phyloP scores from a whole-genome alignment of 1,140 invertebrate species.

The Planococcus citri region DNA sequence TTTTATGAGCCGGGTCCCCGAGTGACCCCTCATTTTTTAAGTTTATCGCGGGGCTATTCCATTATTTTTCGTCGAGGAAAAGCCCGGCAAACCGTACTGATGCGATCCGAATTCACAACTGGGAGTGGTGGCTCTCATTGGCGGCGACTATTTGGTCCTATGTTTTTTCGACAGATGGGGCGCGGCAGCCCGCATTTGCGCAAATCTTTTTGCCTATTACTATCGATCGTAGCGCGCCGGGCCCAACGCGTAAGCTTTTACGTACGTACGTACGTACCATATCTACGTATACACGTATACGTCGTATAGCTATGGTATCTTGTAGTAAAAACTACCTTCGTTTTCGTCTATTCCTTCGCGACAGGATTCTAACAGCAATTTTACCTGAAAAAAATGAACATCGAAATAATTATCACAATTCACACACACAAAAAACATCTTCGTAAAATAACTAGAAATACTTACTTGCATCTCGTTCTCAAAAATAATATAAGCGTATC shows the following conservation, averaged over 20 bases:
- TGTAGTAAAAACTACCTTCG: slow-evolving; percentile 73
- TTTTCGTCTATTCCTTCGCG: slow-evolving; percentile 55
- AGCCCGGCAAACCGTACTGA: slow-evolving; percentile 7
- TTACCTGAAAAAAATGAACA: slow-evolving; percentile 43
- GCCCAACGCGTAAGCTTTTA: not conserved
- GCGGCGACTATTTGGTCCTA: slow-evolving; percentile 16
- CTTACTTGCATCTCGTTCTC: slow-evolving; percentile 72
- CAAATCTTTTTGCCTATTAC: slow-evolving; percentile 16
- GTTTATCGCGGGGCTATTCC: slow-evolving; percentile 16
- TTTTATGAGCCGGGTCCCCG: slow-evolving; percentile 7
- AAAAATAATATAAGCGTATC: slow-evolving; percentile 89
- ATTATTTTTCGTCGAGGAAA: slow-evolving; percentile 5
- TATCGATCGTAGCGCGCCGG: slow-evolving; percentile 14
- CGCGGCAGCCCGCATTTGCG: slow-evolving; percentile 13
- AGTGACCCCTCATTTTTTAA: slow-evolving; percentile 6
- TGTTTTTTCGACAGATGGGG: slow-evolving; percentile 10
- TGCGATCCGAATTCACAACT: slow-evolving; percentile 17
- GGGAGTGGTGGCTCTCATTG: slow-evolving; percentile 17
- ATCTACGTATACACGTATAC: no score
- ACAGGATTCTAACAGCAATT: slow-evolving; percentile 65
- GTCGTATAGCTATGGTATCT: no score
- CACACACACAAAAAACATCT: slow-evolving; percentile 11
- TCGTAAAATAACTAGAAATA: slow-evolving; percentile 18
- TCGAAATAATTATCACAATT: slow-evolving; percentile 18
- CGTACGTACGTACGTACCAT: no score